phyloP scores from a whole-genome alignment of 2,888 invertebrate species.

The Pomacea canaliculata region DNA sequence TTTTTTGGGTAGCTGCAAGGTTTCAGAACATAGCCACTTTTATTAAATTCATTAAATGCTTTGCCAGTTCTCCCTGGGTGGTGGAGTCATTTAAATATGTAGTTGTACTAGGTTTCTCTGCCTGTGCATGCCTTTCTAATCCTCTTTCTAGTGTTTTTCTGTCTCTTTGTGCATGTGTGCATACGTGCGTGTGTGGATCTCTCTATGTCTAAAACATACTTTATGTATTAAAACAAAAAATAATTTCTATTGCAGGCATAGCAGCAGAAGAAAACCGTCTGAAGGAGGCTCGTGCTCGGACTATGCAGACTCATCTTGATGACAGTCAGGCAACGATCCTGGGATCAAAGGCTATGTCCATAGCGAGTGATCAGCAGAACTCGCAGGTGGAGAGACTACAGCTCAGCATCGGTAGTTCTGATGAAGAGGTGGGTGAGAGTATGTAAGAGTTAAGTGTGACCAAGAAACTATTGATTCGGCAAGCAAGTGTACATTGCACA shows the following conservation, averaged over 20 bases:
- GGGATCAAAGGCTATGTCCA: conserved; percentile 29
- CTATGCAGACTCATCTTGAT: conserved; percentile 8
- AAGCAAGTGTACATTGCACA: too few species aligned
- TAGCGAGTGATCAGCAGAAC: conserved; percentile 14
- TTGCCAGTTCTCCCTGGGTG: too few species aligned
- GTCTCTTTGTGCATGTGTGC: neutral
- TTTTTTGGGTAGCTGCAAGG: neutral
- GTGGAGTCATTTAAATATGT: too few species aligned
- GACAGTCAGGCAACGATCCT: conserved; percentile 18
- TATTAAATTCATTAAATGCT: too few species aligned
- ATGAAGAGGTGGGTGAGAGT: conserved; percentile 13
- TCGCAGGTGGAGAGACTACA: conserved; percentile 11
- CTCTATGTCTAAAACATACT: too few species aligned
- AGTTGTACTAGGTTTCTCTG: neutral
- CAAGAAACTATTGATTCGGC: neutral
- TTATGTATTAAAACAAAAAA: neutral
- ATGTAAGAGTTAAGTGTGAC: neutral
- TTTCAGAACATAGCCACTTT: neutral
- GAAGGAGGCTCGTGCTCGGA: neutral
- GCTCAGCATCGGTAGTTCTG: conserved; percentile 11
- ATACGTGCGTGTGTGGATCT: neutral
- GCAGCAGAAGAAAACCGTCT: conserved; percentile 13
- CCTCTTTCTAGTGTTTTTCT: neutral
- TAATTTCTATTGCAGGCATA: neutral
- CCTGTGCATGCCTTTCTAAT: neutral